These are phyloP conservation scores for Murina feae DNA, from an alignment of 2,113 vertebrate species.

Conservation along the genomic window DNA sequence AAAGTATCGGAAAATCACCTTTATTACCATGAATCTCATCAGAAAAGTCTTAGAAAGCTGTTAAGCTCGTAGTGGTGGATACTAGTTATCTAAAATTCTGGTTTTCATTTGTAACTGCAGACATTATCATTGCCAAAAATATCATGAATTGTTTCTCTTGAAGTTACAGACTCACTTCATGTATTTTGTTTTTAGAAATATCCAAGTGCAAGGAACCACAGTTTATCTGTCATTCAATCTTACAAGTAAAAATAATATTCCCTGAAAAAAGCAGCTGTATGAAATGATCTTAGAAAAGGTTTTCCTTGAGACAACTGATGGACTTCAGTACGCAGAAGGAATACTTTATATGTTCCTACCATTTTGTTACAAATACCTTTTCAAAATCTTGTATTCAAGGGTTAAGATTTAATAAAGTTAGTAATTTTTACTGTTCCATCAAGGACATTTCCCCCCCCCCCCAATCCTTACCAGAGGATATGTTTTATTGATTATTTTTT, in stretches of 20 bases:
- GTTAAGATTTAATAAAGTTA: constrained; percentile 36
- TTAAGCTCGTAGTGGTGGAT: neutral
- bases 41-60: neutral
- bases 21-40: neutral
- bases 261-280: neutral
- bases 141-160: neutral
- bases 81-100: neutral
- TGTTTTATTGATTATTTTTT: neutral
- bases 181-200: neutral
- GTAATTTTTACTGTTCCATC: neutral
- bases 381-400: constrained; percentile 9
- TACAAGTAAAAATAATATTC: constrained; percentile 38
- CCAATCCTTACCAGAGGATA: neutral
- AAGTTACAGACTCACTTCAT: neutral
- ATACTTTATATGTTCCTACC: neutral
- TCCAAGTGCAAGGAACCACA: neutral
- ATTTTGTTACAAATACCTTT: neutral
- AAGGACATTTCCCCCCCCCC: neutral
- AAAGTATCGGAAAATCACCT: neutral
- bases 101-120: neutral
- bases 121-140: neutral
- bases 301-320: neutral
- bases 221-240: constrained; percentile 11
- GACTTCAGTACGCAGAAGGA: neutral
- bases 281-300: neutral